These are phyloP conservation scores for Neoascia interrupta DNA, from an alignment of 2,888 invertebrate genomes.

Conservation along the genomic window DNA sequence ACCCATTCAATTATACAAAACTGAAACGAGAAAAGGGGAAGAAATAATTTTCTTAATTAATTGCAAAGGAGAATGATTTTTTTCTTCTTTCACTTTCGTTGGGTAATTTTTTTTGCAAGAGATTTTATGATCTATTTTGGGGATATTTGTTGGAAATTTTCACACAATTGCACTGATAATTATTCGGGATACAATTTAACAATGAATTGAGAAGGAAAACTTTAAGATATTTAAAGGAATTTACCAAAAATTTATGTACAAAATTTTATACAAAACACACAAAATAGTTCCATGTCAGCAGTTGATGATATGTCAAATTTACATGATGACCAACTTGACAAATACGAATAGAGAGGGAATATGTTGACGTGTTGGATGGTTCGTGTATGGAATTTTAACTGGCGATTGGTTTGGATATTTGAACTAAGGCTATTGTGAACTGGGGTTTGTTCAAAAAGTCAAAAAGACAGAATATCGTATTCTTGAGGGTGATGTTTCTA, in stretches of 20 bases:
- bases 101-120: no score
- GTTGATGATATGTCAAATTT: slow-evolving; percentile 60
- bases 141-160: background rate
- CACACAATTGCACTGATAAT: background rate
- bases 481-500: no score
- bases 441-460: no score
- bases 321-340: slow-evolving; percentile 53
- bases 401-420: background rate
- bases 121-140: background rate
- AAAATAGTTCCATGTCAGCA: slow-evolving; percentile 75
- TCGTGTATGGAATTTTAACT: background rate
- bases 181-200: background rate
- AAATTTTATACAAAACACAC: slow-evolving; percentile 72
- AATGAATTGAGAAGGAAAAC: background rate
- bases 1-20: slow-evolving; percentile 55
- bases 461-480: no score
- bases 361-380: slow-evolving; percentile 8
- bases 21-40: slow-evolving; percentile 47
- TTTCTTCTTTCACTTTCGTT: slow-evolving; percentile 5
- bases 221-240: slow-evolving; percentile 5
- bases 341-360: slow-evolving; percentile 13
- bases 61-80: slow-evolving; percentile 2
- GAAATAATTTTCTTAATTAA: slow-evolving; percentile 3
- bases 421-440: no score
- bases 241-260: slow-evolving; percentile 73